Base-by-base conservation (phyloP, 2,888 invertebrate species). In the Morinoia aosen region DNA sequence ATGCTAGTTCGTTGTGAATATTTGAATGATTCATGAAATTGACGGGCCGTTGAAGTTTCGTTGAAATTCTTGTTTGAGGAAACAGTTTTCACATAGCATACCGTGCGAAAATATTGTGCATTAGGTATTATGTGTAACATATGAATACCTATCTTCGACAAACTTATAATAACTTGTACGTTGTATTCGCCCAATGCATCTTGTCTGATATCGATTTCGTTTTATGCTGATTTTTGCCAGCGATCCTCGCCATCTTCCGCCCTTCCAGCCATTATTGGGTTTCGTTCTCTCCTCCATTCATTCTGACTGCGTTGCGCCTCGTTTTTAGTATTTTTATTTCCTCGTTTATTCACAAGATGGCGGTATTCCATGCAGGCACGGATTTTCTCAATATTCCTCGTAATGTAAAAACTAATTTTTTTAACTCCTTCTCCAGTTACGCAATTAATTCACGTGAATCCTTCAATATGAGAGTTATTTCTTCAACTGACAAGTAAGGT, bases 181-280 rank as follows among this genome's bases (percentile, higher is more conserved):
- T 76, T 76, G 76, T 33, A 25, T 76, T 33, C 76, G 0, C 33
- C 8, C 33, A 10, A 25, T 76, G 25, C 10, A 76, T 76, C 19
- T 76, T 33, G 8, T 16, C 33, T 76, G 76, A 33, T 12, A 76
- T 76, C 25, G 76, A 76, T 76, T 76, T 76, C 25, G 25, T 76
- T 76, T 76, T 76, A 8, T 33, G 16, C 76, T 76, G 25, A 76
- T 76, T 33, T 76, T 76, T 19, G 25, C 2, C 25, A 33, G 76
- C 76, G 25, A 76, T 76, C 76, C 76, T 76, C 76, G 76, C 76
- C 76, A 76, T 76, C 76, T 76, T 76, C 76, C 76, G 8, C 76
- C 76, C 76, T 76, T 76, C 25, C 76, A 76, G 25, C 76, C 76
- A 90, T 90, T 48, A 90, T 90, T 48, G 48, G 90, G 90, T 90